Evolutionary conservation across 2,113 vertebrate genomes (phyloP).

Genomic region (Lamprotornis superbus): DNA sequence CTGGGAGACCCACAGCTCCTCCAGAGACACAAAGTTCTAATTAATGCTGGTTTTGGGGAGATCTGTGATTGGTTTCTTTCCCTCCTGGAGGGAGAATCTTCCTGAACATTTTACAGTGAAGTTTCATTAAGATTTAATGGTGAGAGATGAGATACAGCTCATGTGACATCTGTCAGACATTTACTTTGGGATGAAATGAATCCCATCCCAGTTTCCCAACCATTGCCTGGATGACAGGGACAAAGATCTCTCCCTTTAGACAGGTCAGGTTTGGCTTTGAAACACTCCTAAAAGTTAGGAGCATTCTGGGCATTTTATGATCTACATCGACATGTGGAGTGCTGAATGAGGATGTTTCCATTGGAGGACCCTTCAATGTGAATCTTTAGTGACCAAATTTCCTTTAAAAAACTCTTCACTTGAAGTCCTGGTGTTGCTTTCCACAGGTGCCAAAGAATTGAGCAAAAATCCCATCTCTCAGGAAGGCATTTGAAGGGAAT

Average conservation of each 20-base stretch:
- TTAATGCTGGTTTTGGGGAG: not conserved
- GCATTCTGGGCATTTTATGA: not conserved
- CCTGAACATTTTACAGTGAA: not conserved
- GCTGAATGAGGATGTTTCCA: not conserved
- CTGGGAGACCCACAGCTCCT: not conserved
- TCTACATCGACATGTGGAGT: not conserved
- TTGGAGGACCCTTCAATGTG: not conserved
- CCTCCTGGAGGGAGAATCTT: not conserved
- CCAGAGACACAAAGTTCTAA: not conserved
- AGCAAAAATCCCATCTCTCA: fast-evolving
- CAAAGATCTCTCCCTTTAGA: not conserved
- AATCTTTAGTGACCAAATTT: fast-evolving
- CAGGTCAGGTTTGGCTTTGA: not conserved
- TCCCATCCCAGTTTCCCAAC: not conserved
- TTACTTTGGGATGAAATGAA: not conserved
- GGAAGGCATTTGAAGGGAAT: not conserved
- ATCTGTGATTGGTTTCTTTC: not conserved
- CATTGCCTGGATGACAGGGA: not conserved
- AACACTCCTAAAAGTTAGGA: not conserved
- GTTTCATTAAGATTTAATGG: not conserved
- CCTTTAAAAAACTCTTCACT: not conserved
- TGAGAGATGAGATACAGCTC: not conserved
- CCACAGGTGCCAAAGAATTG: fast-evolving
- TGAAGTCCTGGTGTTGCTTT: not conserved
- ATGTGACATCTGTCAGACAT: not conserved